Percentiles rank a stretch among this genome's conserved stretches.
These are phyloP conservation scores for Tauraco hartlaubi DNA, from an alignment of 2,797 vertebrate species.

Conservation along the genomic window DNA sequence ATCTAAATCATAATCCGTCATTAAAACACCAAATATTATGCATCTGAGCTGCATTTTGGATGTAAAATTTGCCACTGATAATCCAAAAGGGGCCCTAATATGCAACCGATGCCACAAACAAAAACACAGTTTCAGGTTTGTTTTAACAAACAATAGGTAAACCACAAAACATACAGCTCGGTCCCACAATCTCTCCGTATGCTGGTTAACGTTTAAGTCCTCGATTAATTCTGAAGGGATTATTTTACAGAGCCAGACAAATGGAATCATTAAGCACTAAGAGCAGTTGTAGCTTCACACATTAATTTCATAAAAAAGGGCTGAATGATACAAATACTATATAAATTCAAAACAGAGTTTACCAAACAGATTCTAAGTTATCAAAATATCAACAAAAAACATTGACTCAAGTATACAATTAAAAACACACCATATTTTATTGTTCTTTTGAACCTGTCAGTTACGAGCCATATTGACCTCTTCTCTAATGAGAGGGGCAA, in stretches of 20 bases:
- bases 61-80: not conserved
- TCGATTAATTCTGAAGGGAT: not conserved
- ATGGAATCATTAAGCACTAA: not conserved
- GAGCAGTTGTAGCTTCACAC: not conserved
- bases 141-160: not conserved
- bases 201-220: not conserved
- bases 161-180: not conserved
- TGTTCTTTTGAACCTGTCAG: slow-evolving; percentile 29
- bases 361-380: not conserved
- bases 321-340: not conserved
- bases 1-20: not conserved
- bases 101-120: not conserved
- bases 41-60: not conserved
- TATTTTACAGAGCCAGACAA: not conserved
- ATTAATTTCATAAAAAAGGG: not conserved
- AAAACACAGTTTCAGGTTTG: not conserved
- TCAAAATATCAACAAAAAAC: not conserved
- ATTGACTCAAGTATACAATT: not conserved
- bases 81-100: not conserved
- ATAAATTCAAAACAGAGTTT: not conserved
- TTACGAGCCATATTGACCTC: slow-evolving; percentile 2
- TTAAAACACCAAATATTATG: not conserved
- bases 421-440: not conserved
- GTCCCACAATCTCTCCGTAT: not conserved
- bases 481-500: not conserved